A percentile compares a stretch with the other conserved stretches of the same genome.
These are phyloP conservation scores for crab-eating macaque (Macaca fascicularis) DNA, from an alignment of 2,113 vertebrate genomes.

Conservation along the genomic window T2T-MFA8v1.1 NC_088387.1:47982001-47982500, in stretches of 20 bases:
- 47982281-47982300: not conserved
- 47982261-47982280: not conserved
- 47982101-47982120: not conserved
- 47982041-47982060: slow-evolving; percentile 50
- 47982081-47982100: not conserved
- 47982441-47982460: not conserved
- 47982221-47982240: not conserved
- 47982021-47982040: slow-evolving; percentile 4
- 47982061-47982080: not conserved
- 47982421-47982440: not conserved
- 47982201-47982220: not conserved
- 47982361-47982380: not conserved
- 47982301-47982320: not conserved
- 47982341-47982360: not conserved
- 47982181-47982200: not conserved
- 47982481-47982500: not conserved
- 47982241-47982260: not conserved
- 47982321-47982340: not conserved
- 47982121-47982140: not conserved
- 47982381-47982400: not conserved
- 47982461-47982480: not conserved
- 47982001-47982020: slow-evolving; percentile 49
- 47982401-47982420: not conserved
- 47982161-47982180: not conserved
- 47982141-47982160: not conserved